A percentile compares a stretch with the other conserved stretches of the same genome.
phyloP scores from a whole-genome alignment of 1,140 invertebrate species.

The Cyrtorhinus lividipennis region DNA sequence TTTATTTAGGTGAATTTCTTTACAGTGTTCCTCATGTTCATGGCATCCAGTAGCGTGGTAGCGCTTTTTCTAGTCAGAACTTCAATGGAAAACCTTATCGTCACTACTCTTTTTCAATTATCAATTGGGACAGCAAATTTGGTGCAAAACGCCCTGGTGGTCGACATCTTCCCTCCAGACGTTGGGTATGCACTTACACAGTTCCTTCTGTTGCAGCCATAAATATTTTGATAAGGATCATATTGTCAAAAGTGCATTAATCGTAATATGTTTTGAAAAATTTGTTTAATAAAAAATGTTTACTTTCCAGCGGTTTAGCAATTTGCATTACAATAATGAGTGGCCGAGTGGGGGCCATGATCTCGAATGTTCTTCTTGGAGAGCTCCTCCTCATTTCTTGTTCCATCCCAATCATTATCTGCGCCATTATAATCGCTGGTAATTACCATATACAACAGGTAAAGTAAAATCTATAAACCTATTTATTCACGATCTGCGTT shows the following conservation, averaged over 20 bases:
- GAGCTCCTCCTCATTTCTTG: slow-evolving; percentile 36
- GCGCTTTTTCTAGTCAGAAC: slow-evolving; percentile 22
- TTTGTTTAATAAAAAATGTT: background rate
- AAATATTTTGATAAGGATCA: too few species aligned
- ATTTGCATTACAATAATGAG: slow-evolving; percentile 35
- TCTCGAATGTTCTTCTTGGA: slow-evolving; percentile 39
- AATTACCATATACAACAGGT: background rate
- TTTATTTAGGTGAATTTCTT: background rate
- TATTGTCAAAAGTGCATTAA: background rate
- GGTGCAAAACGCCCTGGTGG: slow-evolving; percentile 36
- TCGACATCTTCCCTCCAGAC: slow-evolving; percentile 39
- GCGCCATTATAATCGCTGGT: background rate
- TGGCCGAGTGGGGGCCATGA: slow-evolving; percentile 38
- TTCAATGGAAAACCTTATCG: slow-evolving; percentile 34
- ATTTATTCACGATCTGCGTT: background rate
- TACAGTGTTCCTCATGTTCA: background rate
- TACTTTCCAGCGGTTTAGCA: slow-evolving; percentile 28
- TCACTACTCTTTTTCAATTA: slow-evolving; percentile 39
- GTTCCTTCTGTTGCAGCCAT: too few species aligned
- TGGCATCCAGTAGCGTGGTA: background rate
- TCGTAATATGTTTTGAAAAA: background rate
- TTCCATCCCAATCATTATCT: slow-evolving; percentile 34
- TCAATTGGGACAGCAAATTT: slow-evolving; percentile 40
- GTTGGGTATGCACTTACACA: slow-evolving; percentile 27
- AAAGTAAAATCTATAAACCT: background rate